Conservation (phyloP, 2,113 vertebrate genomes). For the Mormyrus iriodes region DNA sequence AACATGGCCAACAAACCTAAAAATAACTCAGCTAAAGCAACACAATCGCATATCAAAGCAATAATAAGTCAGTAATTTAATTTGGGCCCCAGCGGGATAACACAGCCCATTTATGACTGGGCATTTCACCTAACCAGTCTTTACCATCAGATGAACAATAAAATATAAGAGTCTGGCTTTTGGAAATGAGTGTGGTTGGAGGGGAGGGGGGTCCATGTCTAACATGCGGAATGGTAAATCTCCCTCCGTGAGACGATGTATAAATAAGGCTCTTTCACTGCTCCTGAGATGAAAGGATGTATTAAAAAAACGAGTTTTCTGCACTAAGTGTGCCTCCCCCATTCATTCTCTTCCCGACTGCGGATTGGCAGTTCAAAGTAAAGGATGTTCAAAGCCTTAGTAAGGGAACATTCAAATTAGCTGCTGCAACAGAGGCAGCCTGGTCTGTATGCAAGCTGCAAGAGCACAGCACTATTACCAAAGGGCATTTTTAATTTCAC, state of each 20-base stretch:
- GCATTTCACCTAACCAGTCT: background rate
- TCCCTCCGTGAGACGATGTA: constrained; percentile 16
- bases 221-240: background rate
- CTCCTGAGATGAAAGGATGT: constrained; percentile 29
- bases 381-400: constrained; percentile 59
- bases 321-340: constrained; percentile 20
- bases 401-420: constrained; percentile 52
- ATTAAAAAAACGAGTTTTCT: constrained; percentile 16
- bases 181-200: background rate
- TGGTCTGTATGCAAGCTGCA: background rate
- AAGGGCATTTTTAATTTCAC: constrained; percentile 6
- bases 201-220: background rate
- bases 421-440: constrained; percentile 35
- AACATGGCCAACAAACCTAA: background rate
- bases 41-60: background rate
- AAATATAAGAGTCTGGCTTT: background rate
- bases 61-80: background rate
- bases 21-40: background rate
- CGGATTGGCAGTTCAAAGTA: constrained; percentile 61
- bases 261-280: constrained; percentile 27
- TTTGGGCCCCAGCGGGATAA: background rate
- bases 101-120: background rate
- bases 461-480: background rate
- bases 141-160: background rate
- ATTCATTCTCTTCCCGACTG: constrained; percentile 40